Evolutionary conservation across 2,113 vertebrate species (phyloP), one percentile per base, ranked within the genome.

Genomic region (Agelaius tricolor): DNA sequence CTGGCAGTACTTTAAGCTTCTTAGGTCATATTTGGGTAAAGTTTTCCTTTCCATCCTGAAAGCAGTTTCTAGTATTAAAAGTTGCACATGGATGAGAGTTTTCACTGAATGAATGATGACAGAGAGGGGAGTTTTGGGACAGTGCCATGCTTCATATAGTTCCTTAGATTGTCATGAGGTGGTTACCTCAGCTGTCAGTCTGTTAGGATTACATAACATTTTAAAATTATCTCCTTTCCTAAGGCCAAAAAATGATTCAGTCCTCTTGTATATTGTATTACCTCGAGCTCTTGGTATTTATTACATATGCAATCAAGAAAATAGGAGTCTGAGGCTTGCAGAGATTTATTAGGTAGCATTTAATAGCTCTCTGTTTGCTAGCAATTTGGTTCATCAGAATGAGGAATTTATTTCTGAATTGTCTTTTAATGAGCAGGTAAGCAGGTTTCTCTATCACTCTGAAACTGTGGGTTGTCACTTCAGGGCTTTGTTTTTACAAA

Each of bases 131-230:
- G 65, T 43, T 78, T 91, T 97, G 94, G 88, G 68, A 68, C 43
- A 22, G 57, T 86, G 95, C 89, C 76, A 77, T 24, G 23, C 62
- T 92, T 74, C 87, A 43, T 91, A 47, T 75, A 47, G 77, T 54
- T 57, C 92, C 91, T 84, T 21, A 94, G 66, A 96, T 73, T 92
- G 90, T 91, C 94, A 58, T 62, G 86, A 85, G 95, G 91, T 95
- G 80, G 89, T 97, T 97, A 92, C 89, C 76, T 96, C 96, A 97
- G 89, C 91, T 96, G 93, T 96, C 95, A 96, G 75, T 85, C 91
- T 95, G 84, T 58, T 82, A 72, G 49, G 92, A 93, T 93, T 96
- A 90, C 27, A 58, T 90, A 85, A 78, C 79, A 47, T 61, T 88
- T 97, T 97, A 7, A 92, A 97, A 94, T 96, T 72, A 96, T 96